A percentile compares a stretch with the other conserved stretches of the same genome.
phyloP scores from a whole-genome alignment of 2,888 invertebrate genomes.

The Coleophora flavipennella region DNA sequence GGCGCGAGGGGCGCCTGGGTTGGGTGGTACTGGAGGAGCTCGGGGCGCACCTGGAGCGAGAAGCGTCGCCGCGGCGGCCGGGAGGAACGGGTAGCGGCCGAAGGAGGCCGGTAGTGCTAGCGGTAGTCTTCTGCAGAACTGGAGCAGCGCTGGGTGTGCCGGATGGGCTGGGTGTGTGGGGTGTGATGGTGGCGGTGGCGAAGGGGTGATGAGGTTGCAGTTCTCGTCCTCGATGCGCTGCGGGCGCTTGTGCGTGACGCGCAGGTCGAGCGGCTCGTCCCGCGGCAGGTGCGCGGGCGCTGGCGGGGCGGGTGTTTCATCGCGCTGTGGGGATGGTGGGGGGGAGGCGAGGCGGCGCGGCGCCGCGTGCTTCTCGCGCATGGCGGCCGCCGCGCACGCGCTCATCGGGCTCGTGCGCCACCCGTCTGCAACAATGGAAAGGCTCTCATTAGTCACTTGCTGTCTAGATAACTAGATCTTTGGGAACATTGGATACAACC shows the following conservation, averaged over 20 bases:
- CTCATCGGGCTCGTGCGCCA: constrained; percentile 78
- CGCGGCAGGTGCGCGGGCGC: constrained; percentile 41
- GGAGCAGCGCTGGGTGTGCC: constrained; percentile 58
- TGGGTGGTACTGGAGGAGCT: constrained; percentile 53
- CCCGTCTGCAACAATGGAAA: constrained; percentile 52
- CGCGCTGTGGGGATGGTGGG: constrained; percentile 51
- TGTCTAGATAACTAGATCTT: no score
- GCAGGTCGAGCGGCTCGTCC: constrained; percentile 90
- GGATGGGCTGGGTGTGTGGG: constrained; percentile 76
- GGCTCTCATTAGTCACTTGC: no score
- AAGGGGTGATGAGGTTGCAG: constrained; percentile 82
- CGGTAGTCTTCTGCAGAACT: constrained; percentile 61
- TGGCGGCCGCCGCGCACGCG: constrained; percentile 80
- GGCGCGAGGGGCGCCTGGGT: constrained; percentile 73
- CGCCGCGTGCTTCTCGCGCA: constrained; percentile 93
- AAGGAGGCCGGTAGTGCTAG: constrained; percentile 62
- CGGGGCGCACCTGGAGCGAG: constrained; percentile 56
- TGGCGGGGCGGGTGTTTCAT: constrained; percentile 62
- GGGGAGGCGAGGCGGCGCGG: constrained; percentile 86
- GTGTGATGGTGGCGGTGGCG: constrained; percentile 67
- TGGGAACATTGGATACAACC: no score
- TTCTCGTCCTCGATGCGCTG: constrained; percentile 85
- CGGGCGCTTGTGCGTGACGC: constrained; percentile 87
- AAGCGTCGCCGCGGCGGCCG: constrained; percentile 60
- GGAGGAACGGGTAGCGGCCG: constrained; percentile 63